Conservation (phyloP, 2,888 invertebrate genomes). For the Erebia palarica region DNA sequence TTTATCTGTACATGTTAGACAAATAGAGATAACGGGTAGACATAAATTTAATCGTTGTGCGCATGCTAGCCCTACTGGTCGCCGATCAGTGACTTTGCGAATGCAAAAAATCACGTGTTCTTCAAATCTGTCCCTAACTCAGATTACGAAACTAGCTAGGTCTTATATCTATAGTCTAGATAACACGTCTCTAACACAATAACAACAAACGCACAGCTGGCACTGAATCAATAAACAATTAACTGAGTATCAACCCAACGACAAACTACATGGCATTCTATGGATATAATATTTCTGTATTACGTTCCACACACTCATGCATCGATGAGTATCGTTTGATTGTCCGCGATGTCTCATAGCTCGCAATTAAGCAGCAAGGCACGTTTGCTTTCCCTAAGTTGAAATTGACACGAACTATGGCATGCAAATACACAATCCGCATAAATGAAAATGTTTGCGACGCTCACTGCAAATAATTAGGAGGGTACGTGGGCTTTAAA, state of each 20-base stretch:
- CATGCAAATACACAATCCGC: constrained; percentile 40
- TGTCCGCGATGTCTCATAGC: constrained; percentile 46
- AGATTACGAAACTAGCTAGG: too few species aligned
- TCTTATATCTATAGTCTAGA: too few species aligned
- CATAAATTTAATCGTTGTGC: too few species aligned
- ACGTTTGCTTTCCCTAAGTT: constrained; percentile 63
- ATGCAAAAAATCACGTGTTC: too few species aligned
- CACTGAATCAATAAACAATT: not conserved
- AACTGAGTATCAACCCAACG: not conserved
- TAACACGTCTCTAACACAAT: not conserved
- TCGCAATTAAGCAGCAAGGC: constrained; percentile 54
- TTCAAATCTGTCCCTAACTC: too few species aligned
- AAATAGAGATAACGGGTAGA: too few species aligned
- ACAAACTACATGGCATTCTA: not conserved
- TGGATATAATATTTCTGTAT: not conserved
- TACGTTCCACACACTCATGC: not conserved
- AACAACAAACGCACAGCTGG: not conserved
- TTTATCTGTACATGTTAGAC: too few species aligned
- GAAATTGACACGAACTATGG: constrained; percentile 51
- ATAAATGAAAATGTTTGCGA: constrained; percentile 24
- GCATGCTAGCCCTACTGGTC: too few species aligned
- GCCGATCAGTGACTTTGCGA: too few species aligned
- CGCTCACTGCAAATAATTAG: constrained; percentile 9
- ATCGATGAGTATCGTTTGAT: constrained; percentile 26
- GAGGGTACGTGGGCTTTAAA: not conserved